phyloP scores from a whole-genome alignment of 2,797 vertebrate species.

The Fratercula arctica region DNA sequence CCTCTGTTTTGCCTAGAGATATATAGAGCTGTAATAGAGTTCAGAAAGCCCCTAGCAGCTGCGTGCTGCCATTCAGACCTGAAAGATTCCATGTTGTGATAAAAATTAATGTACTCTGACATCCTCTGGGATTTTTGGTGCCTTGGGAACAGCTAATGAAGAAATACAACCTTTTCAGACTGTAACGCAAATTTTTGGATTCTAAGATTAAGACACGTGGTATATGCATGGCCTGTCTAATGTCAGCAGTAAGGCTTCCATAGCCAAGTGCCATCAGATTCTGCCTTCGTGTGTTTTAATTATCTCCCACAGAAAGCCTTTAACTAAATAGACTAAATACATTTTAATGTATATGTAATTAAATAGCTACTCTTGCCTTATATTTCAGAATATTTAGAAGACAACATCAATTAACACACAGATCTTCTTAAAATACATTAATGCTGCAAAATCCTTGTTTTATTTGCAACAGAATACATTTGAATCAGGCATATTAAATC shows the following conservation, averaged over 20 bases:
- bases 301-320: slow-evolving; percentile 17
- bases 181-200: slow-evolving; percentile 48
- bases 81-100: slow-evolving; percentile 88
- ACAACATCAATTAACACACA: slow-evolving; percentile 30
- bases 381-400: slow-evolving; percentile 37
- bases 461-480: slow-evolving; percentile 21
- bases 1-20: slow-evolving; percentile 83
- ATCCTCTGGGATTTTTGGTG: slow-evolving; percentile 85
- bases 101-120: slow-evolving; percentile 94
- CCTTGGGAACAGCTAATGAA: slow-evolving; percentile 87
- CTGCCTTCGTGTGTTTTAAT: not conserved
- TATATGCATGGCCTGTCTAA: not conserved
- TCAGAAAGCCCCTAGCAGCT: slow-evolving; percentile 88
- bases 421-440: slow-evolving; percentile 48
- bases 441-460: slow-evolving; percentile 21
- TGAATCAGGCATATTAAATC: slow-evolving; percentile 18
- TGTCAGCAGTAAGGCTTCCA: not conserved
- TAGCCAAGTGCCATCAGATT: not conserved
- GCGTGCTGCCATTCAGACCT: slow-evolving; percentile 91
- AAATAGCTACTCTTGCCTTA: slow-evolving; percentile 19
- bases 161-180: slow-evolving; percentile 86
- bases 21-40: slow-evolving; percentile 84
- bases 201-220: slow-evolving; percentile 14
- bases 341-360: slow-evolving; percentile 24
- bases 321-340: slow-evolving; percentile 4